Conservation (phyloP, 2,797 vertebrate species). For the Cuculus canorus region DNA sequence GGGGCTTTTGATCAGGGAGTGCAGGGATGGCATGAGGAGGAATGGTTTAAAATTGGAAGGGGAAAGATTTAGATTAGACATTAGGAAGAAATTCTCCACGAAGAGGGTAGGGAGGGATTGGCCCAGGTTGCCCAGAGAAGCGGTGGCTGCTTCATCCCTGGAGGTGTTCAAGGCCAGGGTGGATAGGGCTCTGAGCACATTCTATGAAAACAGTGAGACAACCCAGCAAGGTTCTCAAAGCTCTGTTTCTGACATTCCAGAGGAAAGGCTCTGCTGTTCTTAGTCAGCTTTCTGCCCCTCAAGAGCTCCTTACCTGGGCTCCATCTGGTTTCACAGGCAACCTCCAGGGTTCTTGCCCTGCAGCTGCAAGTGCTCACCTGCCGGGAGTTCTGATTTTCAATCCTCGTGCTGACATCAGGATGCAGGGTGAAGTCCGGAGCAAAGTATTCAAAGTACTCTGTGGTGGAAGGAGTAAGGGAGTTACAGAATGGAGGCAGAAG, state of each 20-base stretch:
- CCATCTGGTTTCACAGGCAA: not conserved
- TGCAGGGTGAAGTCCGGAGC: slow-evolving; percentile 98
- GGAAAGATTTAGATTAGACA: too few species aligned
- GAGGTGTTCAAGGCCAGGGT: too few species aligned
- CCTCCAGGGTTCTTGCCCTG: not conserved
- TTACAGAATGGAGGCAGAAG: not conserved
- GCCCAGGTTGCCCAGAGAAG: too few species aligned
- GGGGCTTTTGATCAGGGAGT: too few species aligned
- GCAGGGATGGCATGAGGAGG: too few species aligned
- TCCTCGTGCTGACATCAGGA: slow-evolving; percentile 97
- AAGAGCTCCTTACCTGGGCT: not conserved
- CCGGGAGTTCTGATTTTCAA: slow-evolving; percentile 98
- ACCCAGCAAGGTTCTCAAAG: not conserved
- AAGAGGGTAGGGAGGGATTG: too few species aligned
- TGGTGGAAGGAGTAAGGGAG: not conserved
- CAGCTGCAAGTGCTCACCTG: slow-evolving; percentile 81
- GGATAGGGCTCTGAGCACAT: too few species aligned
- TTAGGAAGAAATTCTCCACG: too few species aligned
- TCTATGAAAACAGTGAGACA: not conserved
- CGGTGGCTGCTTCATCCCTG: too few species aligned
- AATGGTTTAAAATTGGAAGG: too few species aligned
- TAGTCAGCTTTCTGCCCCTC: accelerated
- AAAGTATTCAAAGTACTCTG: slow-evolving; percentile 99
- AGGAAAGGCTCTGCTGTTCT: not conserved
- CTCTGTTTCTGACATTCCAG: not conserved